Evolutionary conservation across 2,797 vertebrate species (phyloP), one percentile per base, ranked within the genome.

Genomic region (Xyrichtys novacula): DNA sequence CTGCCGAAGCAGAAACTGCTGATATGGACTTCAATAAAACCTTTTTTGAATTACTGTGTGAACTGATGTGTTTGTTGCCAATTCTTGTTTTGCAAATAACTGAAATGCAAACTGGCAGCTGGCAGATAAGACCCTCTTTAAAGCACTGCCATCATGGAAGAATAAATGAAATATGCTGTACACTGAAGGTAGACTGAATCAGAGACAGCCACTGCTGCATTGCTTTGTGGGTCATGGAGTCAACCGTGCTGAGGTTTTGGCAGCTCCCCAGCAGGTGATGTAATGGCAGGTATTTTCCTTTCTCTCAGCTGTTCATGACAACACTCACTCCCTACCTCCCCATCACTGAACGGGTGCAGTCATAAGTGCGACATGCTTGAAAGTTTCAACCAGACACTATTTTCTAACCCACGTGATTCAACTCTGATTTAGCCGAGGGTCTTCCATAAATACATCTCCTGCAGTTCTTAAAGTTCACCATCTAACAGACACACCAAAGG

Each of bases 291-390:
- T 46, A 65, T 40, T 74, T 74, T 7, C 49, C 36, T 22, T 4
- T 38, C 52, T 28, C 36, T 71, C 77, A 57, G 54, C 70, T 54
- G 52, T 7, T 60, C 34, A 44, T 54, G 43, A 63, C 44, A 47
- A 15, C 60, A 44, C 25, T 38, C 34, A 1, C 52, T 19, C 31
- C 28, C 39, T 65, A n/a, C n/a, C n/a, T n/a, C n/a, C 56, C 47
- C 53, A 49, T 70, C 65, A 50, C 49, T 4, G 42, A 26, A 19
- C 16, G 19, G 50, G 0, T 34, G 42, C 19, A 12, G 39, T 36
- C 39, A 23, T 14, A 8, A 9, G 61, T 22, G 46, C 22, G 26
- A 22, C 9, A n/a, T 12, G 28, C 20, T 53, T 9, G 7, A 49
- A 31, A 39, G 22, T 19, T 48, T 57, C 38, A 20, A 8, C 31